Conservation (phyloP, 2,797 vertebrate species). For the Gymnoscopelus microlampas region DNA sequence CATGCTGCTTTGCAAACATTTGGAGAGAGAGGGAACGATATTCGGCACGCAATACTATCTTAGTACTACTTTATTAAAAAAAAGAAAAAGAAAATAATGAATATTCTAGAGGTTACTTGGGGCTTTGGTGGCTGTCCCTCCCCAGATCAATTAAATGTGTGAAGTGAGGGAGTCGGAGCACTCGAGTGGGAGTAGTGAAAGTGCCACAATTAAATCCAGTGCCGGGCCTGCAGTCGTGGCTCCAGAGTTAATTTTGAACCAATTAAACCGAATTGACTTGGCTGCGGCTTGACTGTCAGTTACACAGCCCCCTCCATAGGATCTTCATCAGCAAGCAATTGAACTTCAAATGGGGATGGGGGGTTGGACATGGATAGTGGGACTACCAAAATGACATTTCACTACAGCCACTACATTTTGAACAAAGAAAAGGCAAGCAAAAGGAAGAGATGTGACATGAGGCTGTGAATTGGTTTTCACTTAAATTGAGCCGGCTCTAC, state of each 20-base stretch:
- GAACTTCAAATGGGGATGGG: slow-evolving; percentile 57
- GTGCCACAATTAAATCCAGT: slow-evolving; percentile 40
- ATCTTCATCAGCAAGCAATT: slow-evolving; percentile 69
- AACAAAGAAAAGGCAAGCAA: neutral
- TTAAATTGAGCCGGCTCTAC: too few species aligned
- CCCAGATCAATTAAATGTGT: slow-evolving; percentile 33
- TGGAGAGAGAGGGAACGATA: neutral
- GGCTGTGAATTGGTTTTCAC: slow-evolving; percentile 1
- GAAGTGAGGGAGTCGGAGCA: neutral
- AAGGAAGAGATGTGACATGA: slow-evolving; percentile 21
- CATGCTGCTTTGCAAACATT: slow-evolving; percentile 14
- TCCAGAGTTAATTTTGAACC: slow-evolving; percentile 60
- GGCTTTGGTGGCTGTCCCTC: slow-evolving; percentile 26
- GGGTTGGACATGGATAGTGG: slow-evolving; percentile 42
- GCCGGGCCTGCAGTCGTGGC: slow-evolving; percentile 28
- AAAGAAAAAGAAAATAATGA: too few species aligned
- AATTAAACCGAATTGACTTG: slow-evolving; percentile 70
- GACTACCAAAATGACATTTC: slow-evolving; percentile 7
- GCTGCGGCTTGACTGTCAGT: slow-evolving; percentile 63
- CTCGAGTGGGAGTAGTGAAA: slow-evolving; percentile 26
- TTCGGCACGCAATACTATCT: too few species aligned
- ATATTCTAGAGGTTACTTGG: slow-evolving; percentile 7
- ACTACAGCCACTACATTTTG: too few species aligned
- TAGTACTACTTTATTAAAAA: too few species aligned
- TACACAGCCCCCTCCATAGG: slow-evolving; percentile 54